These are phyloP conservation scores for Cynopterus sphinx DNA, from an alignment of 2,797 vertebrate genomes.

Conservation along the genomic window DNA sequence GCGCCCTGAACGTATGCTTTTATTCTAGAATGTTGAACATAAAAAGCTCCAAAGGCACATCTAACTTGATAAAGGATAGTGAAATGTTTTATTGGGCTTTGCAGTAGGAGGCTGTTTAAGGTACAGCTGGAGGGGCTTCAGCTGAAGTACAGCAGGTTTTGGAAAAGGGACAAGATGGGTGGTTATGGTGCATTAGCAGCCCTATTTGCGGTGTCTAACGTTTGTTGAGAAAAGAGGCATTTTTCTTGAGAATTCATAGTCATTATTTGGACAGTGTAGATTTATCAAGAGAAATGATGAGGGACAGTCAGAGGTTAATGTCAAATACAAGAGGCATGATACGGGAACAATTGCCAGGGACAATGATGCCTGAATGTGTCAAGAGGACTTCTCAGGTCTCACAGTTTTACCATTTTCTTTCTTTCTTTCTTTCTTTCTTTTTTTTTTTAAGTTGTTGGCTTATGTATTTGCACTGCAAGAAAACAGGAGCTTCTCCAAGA, in stretches of 20 bases:
- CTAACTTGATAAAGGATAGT: background rate
- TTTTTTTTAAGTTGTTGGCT: background rate
- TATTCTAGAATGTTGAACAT: background rate
- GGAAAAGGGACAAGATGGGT: background rate
- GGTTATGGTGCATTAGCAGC: background rate
- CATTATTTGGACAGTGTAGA: no score
- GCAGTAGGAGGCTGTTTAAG: background rate
- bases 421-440: no score
- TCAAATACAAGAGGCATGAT: background rate
- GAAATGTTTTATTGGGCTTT: background rate
- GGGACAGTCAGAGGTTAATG: background rate
- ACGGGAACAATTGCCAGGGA: background rate
- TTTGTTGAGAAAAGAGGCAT: background rate
- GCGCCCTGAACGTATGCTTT: background rate
- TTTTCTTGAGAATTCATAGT: background rate
- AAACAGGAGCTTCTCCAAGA: background rate
- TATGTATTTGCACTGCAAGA: background rate
- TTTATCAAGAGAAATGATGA: background rate
- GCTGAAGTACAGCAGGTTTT: background rate
- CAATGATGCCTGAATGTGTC: background rate
- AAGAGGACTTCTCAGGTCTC: background rate
- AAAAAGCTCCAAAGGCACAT: background rate
- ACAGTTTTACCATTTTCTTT: background rate
- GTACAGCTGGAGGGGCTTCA: background rate
- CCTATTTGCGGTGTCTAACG: background rate